A percentile compares a stretch with the other conserved stretches of the same genome.
Evolutionary conservation across 2,888 invertebrate genomes (phyloP).

Genomic region (Therioaphis trifolii): DNA sequence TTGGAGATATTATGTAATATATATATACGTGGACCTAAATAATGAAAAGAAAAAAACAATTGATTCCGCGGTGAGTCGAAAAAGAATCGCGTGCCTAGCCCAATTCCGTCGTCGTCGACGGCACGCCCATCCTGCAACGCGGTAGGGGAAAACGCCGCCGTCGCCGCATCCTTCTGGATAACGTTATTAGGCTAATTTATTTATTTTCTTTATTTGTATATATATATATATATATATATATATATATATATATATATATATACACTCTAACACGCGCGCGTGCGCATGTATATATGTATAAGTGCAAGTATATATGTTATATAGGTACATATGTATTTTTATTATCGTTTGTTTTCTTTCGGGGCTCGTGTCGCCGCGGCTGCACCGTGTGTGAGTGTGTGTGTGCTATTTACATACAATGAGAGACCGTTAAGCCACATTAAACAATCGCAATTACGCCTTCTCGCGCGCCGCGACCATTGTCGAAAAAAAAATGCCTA

Average conservation of each 20-base stretch:
- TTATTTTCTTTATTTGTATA: conserved; percentile 34
- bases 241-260: neutral
- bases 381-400: conserved; percentile 9
- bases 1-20: no score
- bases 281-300: no score
- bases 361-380: conserved; percentile 51
- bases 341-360: conserved; percentile 60
- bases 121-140: conserved; percentile 59
- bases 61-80: conserved; percentile 42
- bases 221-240: neutral
- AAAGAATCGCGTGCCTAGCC: conserved; percentile 56
- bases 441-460: conserved; percentile 61
- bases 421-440: conserved; percentile 54
- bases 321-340: conserved; percentile 32
- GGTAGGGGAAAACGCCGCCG: conserved; percentile 32
- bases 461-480: conserved; percentile 56
- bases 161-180: conserved; percentile 52
- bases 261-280: no score
- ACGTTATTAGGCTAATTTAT: conserved; percentile 56
- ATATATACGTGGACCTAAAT: neutral
- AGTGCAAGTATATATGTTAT: neutral
- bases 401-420: conserved; percentile 58
- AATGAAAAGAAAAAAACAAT: conserved; percentile 18
- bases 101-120: conserved; percentile 54
- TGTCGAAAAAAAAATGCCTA: conserved; percentile 30